Percentiles rank a stretch among this genome's conserved stretches.
Evolutionary conservation across 1,140 invertebrate genomes (phyloP).

Genomic region (Rhyacophila brunnea): DNA sequence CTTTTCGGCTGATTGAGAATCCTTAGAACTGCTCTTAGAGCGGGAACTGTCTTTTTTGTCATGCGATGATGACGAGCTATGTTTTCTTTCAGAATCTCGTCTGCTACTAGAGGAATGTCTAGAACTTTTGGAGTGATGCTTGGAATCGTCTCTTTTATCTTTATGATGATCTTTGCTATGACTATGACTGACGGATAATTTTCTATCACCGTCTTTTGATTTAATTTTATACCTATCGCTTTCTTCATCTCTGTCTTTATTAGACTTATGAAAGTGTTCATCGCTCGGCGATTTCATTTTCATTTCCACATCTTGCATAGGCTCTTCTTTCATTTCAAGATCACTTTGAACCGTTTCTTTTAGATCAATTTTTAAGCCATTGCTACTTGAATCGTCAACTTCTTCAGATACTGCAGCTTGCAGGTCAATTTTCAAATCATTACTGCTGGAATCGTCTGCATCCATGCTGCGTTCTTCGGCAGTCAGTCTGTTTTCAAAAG

Average conservation of each 20-base stretch:
- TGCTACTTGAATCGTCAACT: conserved; percentile 8
- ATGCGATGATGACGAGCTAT: conserved; percentile 45
- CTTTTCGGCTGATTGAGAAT: conserved; percentile 40
- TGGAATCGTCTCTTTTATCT: conserved; percentile 50
- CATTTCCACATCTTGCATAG: conserved; percentile 37
- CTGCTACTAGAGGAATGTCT: conserved; percentile 43
- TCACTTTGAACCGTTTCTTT: conserved; percentile 42
- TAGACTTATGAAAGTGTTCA: background rate
- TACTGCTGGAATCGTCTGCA: conserved; percentile 10
- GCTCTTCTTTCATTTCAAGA: conserved; percentile 20
- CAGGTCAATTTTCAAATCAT: conserved; percentile 39
- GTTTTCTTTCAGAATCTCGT: conserved; percentile 41
- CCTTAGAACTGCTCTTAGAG: conserved; percentile 49
- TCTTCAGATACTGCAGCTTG: conserved; percentile 35
- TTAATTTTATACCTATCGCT: conserved; percentile 44
- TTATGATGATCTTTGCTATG: conserved; percentile 41
- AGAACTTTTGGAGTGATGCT: conserved; percentile 38
- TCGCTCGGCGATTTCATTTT: conserved; percentile 14
- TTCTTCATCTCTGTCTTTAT: conserved; percentile 33
- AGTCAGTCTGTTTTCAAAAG: conserved; percentile 24
- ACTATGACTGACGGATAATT: conserved; percentile 39
- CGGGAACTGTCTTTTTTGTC: conserved; percentile 34
- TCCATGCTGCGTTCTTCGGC: conserved; percentile 9
- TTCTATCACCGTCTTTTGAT: conserved; percentile 41
- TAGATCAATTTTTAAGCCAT: conserved; percentile 38